These are phyloP conservation scores for Lepisosteus osseus DNA, from an alignment of 2,113 vertebrate genomes.

Conservation along the genomic window DNA sequence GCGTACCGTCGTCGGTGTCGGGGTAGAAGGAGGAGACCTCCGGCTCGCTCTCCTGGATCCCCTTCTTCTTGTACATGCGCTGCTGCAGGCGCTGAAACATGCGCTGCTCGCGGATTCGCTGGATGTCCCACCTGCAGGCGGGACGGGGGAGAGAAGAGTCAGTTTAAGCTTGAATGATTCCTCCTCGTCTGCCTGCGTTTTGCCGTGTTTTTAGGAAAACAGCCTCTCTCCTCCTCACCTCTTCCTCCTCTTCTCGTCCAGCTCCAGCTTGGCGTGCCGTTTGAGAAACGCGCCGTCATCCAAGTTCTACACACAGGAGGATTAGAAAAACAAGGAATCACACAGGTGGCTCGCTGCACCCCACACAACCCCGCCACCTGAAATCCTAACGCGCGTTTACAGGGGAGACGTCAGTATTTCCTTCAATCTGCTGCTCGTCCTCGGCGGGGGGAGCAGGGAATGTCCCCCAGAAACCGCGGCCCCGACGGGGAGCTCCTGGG, in stretches of 20 bases:
- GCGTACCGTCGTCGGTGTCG: constrained; percentile 88
- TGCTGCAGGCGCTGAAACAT: constrained; percentile 94
- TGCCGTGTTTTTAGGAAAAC: too few relatives aligned
- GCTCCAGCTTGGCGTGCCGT: constrained; percentile 88
- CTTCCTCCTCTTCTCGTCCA: constrained; percentile 97
- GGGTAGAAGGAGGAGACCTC: constrained; percentile 97
- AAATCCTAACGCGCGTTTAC: too few relatives aligned
- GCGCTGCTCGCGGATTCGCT: constrained; percentile 96
- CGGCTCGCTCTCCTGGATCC: constrained; percentile 89
- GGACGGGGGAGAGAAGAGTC: not conserved
- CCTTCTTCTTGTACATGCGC: constrained; percentile 97
- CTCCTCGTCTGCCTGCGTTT: too few relatives aligned
- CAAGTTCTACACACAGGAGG: constrained; percentile 60
- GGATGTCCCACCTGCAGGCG: constrained; percentile 88
- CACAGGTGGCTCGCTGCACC: not conserved
- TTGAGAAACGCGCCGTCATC: constrained; percentile 90
- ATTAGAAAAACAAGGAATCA: not conserved
- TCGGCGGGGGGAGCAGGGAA: too few relatives aligned
- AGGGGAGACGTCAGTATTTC: too few relatives aligned
- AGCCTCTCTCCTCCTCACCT: constrained; percentile 60
- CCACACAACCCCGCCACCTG: too few relatives aligned
- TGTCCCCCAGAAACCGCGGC: too few relatives aligned
- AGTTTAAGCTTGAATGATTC: too few relatives aligned
- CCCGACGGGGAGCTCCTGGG: not conserved
- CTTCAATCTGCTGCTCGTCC: too few relatives aligned